Base-by-base conservation (phyloP, 2,888 invertebrate genomes). In the Ectemnius cavifrons region DNA sequence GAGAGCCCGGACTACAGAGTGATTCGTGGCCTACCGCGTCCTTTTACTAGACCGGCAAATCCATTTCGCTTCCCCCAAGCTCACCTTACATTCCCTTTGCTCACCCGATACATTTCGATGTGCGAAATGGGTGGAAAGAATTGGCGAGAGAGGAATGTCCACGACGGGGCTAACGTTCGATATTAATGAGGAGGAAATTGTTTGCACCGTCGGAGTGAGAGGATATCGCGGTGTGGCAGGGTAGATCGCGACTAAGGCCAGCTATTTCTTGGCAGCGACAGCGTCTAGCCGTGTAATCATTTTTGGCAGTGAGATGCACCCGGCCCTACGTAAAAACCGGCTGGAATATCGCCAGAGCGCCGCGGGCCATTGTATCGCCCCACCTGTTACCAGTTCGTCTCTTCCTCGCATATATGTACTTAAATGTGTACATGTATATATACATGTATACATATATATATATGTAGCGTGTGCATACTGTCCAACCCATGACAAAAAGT, bases 331-430 rank as follows among this genome's bases (percentile, higher is more conserved):
- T 66, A 82, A 84, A 84, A 83, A 73, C 62, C 72, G 65, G 67
- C 79, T 86, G 87, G 87, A 86, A 66, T 80, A 66, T 62, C 58
- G 87, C 87, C 85, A 86, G 77, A 71, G 71, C 74, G 72, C 69
- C 74, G 67, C 68, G 45, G 67, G 57, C 64, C 58, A 75, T 67
- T 71, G 81, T 69, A 73, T 77, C 66, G 76, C 77, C 71, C 79
- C 84, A 86, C 87, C 85, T 86, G 85, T 86, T 86, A 86, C 85
- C 73, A 69, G 23, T 57, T 71, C 73, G 14, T 16, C 52, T 16
- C 16, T 13, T 37, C 4, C n/a, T 13, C 13, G 52, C 52, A 52
- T 52, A 52, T 52, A 52, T 52, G 8, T 37, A 37, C 11, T 6
- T 52, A 52, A 11, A 52, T 52, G 2, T 52, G 4, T 13, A 52